Evolutionary conservation across 2,888 invertebrate genomes (phyloP), one percentile per base, ranked within the genome.

Genomic region (Cloeon dipterum): DNA sequence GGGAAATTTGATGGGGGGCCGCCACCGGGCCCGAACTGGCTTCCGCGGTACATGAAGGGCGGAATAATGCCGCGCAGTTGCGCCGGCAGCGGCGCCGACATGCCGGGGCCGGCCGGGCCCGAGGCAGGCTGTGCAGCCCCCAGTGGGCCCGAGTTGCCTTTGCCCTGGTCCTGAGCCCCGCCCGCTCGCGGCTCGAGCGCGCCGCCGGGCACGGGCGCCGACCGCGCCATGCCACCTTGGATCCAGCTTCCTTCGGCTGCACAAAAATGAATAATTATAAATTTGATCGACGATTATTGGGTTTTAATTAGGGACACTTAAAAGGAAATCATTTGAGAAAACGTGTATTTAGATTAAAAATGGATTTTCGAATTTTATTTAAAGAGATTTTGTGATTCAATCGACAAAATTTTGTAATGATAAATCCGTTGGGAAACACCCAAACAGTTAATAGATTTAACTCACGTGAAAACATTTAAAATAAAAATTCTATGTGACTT

Each of bases 231-330:
- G 51, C 81, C 85, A 63, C 82, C 81, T 68, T 70, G 77, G 58
- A 76, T 74, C 83, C 82, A 83, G 52, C 77, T 82, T 63, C 78
- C 83, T 67, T 85, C 83, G 56, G 81, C 70, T 75, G 57, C 29
- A 48, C 49, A 40, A 45, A 35, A 39, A 43, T 32, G 34, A 39
- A 36, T 39, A 37, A 20, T 20, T 36, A 10, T 23, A 19, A 35
- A 37, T 33, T 38, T 35, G 21, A 39, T 23, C 21, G 29, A n/a
- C 2, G 13, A 21, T 41, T 13, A n/a, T 11, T 16, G n/a, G 20
- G 5, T 20, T n/a, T 26, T 32, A 35, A 36, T 36, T 25, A 23
- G 29, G 13, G 16, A 20, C 14, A 29, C 34, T 17, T 21, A n/a
- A n/a, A n/a, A n/a, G n/a, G n/a, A n/a, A n/a, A n/a, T n/a, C n/a